Percentiles rank a stretch among this genome's conserved stretches.
phyloP scores from a whole-genome alignment of 2,888 invertebrate genomes.

The Acanthacorydalis orientalis region DNA sequence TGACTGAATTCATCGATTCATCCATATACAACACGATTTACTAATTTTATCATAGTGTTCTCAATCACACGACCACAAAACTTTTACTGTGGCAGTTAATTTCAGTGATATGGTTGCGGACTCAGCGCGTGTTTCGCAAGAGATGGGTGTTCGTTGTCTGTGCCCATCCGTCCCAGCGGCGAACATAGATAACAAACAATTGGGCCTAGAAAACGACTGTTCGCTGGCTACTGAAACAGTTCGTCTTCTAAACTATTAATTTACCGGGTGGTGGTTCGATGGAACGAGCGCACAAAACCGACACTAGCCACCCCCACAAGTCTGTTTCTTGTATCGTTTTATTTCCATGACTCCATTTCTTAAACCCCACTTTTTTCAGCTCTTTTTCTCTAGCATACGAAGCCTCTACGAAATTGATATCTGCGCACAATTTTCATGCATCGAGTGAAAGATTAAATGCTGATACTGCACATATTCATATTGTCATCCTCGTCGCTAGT shows the following conservation, averaged over 20 bases:
- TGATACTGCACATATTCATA: no score
- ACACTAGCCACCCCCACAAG: background rate
- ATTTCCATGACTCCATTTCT: slow-evolving; percentile 2
- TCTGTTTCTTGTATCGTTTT: slow-evolving; percentile 1
- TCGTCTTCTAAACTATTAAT: background rate
- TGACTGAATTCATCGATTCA: no score
- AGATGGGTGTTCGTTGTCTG: no score
- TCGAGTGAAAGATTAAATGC: no score
- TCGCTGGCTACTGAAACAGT: background rate
- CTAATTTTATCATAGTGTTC: background rate
- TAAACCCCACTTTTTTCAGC: background rate
- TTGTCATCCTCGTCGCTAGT: background rate
- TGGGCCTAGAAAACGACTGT: background rate
- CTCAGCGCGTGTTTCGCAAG: no score
- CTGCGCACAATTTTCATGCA: no score
- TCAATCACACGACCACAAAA: background rate
- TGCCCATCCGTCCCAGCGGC: no score
- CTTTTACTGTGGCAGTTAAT: background rate
- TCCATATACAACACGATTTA: background rate
- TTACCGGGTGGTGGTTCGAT: background rate
- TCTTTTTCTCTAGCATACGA: background rate
- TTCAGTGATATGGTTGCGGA: background rate
- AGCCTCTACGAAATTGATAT: background rate
- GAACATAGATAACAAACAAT: background rate
- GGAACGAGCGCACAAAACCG: background rate